Conservation (phyloP, 2,888 invertebrate genomes). For the Cybosia mesomella region DNA sequence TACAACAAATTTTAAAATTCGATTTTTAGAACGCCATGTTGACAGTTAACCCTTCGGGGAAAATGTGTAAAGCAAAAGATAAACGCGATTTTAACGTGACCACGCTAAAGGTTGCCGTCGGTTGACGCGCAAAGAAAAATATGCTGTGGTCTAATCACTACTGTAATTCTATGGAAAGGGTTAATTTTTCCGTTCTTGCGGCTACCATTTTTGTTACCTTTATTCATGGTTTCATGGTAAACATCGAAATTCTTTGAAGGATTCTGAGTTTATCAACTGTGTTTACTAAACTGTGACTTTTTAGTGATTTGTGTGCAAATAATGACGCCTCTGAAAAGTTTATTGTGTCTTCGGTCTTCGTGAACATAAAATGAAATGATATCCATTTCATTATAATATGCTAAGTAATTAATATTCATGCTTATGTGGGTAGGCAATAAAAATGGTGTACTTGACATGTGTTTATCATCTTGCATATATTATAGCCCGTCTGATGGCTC, state of each 20-base stretch:
- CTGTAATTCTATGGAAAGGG: slow-evolving; percentile 75
- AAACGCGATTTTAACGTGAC: slow-evolving; percentile 69
- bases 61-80: slow-evolving; percentile 57
- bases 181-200: slow-evolving; percentile 51
- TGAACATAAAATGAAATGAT: slow-evolving; percentile 15
- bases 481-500: slow-evolving; percentile 34
- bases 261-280: slow-evolving; percentile 32
- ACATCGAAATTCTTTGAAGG: slow-evolving; percentile 52
- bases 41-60: slow-evolving; percentile 77
- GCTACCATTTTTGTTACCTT: slow-evolving; percentile 63
- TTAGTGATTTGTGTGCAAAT: slow-evolving; percentile 19
- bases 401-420: slow-evolving; percentile 28
- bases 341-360: neutral
- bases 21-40: slow-evolving; percentile 67
- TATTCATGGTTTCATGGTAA: slow-evolving; percentile 48
- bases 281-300: slow-evolving; percentile 24
- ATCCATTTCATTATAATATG: slow-evolving; percentile 22
- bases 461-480: slow-evolving; percentile 26
- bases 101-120: slow-evolving; percentile 66
- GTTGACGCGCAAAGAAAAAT: slow-evolving; percentile 60
- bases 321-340: slow-evolving; percentile 16
- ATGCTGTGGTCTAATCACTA: slow-evolving; percentile 66
- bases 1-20: slow-evolving; percentile 60
- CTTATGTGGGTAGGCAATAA: slow-evolving; percentile 31
- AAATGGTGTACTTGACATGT: slow-evolving; percentile 28